These are phyloP conservation scores for Neodontobutis hainanensis DNA, from an alignment of 2,113 vertebrate genomes.

Conservation along the genomic window DNA sequence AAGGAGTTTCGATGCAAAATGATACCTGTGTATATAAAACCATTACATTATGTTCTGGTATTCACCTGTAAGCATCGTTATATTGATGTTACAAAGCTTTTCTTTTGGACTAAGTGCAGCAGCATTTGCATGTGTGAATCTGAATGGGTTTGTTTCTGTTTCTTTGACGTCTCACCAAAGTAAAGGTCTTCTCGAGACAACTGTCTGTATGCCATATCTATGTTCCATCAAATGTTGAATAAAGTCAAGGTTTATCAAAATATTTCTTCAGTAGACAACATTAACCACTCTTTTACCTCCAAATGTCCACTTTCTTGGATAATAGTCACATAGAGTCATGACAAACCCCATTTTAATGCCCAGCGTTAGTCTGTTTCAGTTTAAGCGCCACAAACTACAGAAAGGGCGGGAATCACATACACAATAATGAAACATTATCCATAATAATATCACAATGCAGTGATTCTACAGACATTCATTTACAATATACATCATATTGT, in stretches of 20 bases:
- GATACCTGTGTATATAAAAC: slow-evolving; percentile 61
- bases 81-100: slow-evolving; percentile 44
- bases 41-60: slow-evolving; percentile 55
- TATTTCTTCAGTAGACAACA: neutral
- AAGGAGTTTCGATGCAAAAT: slow-evolving; percentile 50
- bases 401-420: too few species aligned
- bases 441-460: too few species aligned
- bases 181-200: slow-evolving; percentile 17
- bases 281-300: too few species aligned
- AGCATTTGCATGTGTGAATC: slow-evolving; percentile 51
- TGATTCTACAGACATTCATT: too few species aligned
- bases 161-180: slow-evolving; percentile 55
- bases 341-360: too few species aligned
- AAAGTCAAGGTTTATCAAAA: slow-evolving; percentile 38
- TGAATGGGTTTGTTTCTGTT: slow-evolving; percentile 29
- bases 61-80: slow-evolving; percentile 54
- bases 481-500: too few species aligned
- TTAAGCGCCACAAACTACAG: too few species aligned
- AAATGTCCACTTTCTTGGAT: too few species aligned
- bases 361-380: too few species aligned
- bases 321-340: too few species aligned
- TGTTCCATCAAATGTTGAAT: slow-evolving; percentile 54
- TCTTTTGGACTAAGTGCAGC: slow-evolving; percentile 54
- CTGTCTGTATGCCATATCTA: slow-evolving; percentile 39
- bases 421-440: too few species aligned